Evolutionary conservation across 2,888 invertebrate species (phyloP).

Genomic region (Drosophila austrosaltans): DNA sequence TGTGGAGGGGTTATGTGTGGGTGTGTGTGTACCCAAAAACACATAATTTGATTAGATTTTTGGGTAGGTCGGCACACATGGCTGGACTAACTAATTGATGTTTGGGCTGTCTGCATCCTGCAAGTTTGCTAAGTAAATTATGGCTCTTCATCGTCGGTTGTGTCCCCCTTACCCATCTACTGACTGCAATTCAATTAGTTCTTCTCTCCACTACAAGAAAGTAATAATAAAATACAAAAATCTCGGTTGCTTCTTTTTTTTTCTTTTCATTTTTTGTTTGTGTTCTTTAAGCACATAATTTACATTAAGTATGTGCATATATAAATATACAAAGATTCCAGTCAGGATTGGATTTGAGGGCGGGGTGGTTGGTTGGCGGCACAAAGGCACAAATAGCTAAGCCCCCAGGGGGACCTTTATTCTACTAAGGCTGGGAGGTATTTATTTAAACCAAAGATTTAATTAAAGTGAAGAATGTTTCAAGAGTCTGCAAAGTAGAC

Average conservation of each 20-base stretch:
- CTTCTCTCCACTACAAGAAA: neutral
- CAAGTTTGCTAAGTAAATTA: constrained; percentile 24
- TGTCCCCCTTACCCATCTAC: neutral
- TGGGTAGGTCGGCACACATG: constrained; percentile 32
- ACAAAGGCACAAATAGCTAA: neutral
- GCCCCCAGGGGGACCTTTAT: neutral
- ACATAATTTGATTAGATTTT: constrained; percentile 44
- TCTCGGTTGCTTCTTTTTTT: neutral
- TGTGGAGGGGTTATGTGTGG: neutral
- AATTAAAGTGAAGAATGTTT: neutral
- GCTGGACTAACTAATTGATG: constrained; percentile 37
- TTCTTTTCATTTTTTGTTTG: neutral
- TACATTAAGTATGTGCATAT: constrained; percentile 5
- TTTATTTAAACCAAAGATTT: constrained; percentile 3
- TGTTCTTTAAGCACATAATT: constrained; percentile 11
- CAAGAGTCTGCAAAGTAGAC: too few relatives aligned
- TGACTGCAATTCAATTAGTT: constrained; percentile 15
- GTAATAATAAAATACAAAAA: constrained; percentile 3
- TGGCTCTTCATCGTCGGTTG: neutral
- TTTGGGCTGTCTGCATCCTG: constrained; percentile 7
- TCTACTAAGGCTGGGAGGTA: neutral
- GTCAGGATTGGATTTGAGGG: neutral
- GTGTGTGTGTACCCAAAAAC: neutral
- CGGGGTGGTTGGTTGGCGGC: neutral
- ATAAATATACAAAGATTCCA: constrained; percentile 3